Evolutionary conservation across 2,797 vertebrate species (phyloP).

Genomic region (Cirrhinus mrigala): DNA sequence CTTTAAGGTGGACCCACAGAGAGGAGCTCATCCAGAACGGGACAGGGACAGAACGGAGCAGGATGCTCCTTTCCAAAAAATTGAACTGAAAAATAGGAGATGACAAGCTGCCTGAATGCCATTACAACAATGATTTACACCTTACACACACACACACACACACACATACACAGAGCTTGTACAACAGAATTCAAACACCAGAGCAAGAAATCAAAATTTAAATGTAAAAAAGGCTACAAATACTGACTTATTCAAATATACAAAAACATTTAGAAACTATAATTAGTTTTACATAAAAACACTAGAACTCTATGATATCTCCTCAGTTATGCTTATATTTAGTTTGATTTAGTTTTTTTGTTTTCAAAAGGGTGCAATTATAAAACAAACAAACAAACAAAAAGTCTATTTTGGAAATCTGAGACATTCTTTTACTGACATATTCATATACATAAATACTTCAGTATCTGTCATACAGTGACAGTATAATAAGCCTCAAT

Average conservation of each 20-base stretch:
- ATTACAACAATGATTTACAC: not conserved
- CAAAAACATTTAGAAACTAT: not conserved
- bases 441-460: not conserved
- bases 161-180: not conserved
- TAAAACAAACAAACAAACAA: not conserved
- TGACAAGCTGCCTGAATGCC: not conserved
- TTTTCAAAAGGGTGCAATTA: not conserved
- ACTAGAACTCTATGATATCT: not conserved
- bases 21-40: constrained; percentile 76
- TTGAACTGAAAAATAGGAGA: too few species aligned
- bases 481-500: not conserved
- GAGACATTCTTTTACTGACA: not conserved
- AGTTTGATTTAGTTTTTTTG: not conserved
- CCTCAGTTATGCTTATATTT: too few species aligned
- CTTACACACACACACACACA: not conserved
- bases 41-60: constrained; percentile 44
- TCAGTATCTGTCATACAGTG: not conserved
- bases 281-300: not conserved
- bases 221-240: not conserved
- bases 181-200: not conserved
- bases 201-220: not conserved
- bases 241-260: not conserved
- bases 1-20: constrained; percentile 83
- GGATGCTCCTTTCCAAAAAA: not conserved
- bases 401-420: not conserved